phyloP scores from a whole-genome alignment of 1,140 invertebrate species.

The Pinna nobilis region DNA sequence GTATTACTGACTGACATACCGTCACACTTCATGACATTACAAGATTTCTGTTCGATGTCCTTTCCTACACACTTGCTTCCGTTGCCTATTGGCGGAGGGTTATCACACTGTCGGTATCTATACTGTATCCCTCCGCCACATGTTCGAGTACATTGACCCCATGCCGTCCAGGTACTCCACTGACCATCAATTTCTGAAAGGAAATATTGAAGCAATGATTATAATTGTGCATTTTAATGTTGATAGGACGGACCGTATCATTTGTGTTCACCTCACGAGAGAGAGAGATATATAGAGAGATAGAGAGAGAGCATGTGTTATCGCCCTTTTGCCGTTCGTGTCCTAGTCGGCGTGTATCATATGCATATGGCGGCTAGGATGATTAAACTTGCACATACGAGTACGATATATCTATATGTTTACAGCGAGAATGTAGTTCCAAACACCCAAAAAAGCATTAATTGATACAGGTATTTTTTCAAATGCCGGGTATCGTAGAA shows the following conservation, averaged over 20 bases:
- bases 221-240: neutral
- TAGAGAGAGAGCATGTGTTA: too few relatives aligned
- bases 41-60: slow-evolving; percentile 33
- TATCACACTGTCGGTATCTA: slow-evolving; percentile 61
- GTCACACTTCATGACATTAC: slow-evolving; percentile 45
- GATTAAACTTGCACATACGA: too few relatives aligned
- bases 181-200: slow-evolving; percentile 57
- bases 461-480: too few relatives aligned
- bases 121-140: slow-evolving; percentile 63
- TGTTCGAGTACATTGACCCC: slow-evolving; percentile 56
- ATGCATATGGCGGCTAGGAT: too few relatives aligned
- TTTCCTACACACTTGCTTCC: slow-evolving; percentile 61
- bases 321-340: too few relatives aligned
- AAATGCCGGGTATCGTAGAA: too few relatives aligned
- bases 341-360: too few relatives aligned
- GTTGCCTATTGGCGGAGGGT: slow-evolving; percentile 64
- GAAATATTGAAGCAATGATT: neutral
- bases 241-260: neutral
- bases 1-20: slow-evolving; percentile 32
- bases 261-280: neutral
- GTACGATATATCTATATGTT: neutral
- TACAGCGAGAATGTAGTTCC: neutral
- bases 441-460: too few relatives aligned
- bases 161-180: slow-evolving; percentile 62
- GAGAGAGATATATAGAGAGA: neutral